Conservation (phyloP, 1,140 invertebrate species). For the Brachionus paranguensis region DNA sequence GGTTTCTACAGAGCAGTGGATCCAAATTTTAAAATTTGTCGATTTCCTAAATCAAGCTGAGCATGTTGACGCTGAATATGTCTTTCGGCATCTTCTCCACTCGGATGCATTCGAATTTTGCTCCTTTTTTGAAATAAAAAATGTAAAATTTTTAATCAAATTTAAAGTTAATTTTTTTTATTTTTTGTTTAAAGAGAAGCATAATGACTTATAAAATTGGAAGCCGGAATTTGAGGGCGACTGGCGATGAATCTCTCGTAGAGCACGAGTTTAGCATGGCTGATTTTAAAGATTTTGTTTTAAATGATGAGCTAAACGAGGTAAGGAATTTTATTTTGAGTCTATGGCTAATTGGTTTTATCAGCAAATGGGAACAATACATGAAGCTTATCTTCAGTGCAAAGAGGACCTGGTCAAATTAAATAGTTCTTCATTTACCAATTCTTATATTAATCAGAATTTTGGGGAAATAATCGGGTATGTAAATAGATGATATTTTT, state of each 20-base stretch:
- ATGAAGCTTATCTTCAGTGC: constrained; percentile 33
- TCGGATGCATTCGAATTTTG: constrained; percentile 37
- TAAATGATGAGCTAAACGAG: constrained; percentile 33
- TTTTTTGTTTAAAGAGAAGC: background rate
- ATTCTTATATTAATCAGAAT: constrained; percentile 14
- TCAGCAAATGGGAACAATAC: constrained; percentile 37
- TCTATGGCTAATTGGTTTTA: background rate
- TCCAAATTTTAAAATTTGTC: constrained; percentile 38
- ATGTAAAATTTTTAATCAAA: background rate
- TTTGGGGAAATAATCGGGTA: constrained; percentile 25
- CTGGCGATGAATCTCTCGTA: background rate
- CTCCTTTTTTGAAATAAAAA: constrained; percentile 6
- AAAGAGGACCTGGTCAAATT: constrained; percentile 21
- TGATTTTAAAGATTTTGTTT: constrained; percentile 26
- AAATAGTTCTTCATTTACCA: background rate
- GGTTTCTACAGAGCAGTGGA: background rate
- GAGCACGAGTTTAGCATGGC: background rate
- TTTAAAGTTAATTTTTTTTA: background rate
- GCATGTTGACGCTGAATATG: constrained; percentile 32
- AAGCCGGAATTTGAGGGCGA: background rate
- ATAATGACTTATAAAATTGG: constrained; percentile 1
- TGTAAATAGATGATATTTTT: background rate
- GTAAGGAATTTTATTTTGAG: background rate
- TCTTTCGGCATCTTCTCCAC: background rate
- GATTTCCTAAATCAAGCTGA: constrained; percentile 20